Evolutionary conservation across 2,797 vertebrate species (phyloP).

Genomic region (Todus mexicanus): DNA sequence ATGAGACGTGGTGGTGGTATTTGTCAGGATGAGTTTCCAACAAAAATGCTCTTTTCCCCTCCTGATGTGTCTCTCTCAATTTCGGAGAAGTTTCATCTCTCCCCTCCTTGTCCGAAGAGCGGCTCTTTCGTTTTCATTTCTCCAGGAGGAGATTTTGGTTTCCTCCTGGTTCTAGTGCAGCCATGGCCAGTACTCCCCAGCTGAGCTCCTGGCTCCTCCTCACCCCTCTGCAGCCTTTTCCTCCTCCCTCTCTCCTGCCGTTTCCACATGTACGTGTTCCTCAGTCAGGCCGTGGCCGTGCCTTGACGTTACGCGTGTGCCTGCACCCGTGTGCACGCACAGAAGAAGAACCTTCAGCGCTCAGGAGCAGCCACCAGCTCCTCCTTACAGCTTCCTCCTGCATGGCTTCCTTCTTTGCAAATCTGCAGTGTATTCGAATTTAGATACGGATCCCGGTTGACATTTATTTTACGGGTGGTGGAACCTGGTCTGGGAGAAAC

Average conservation of each 20-base stretch:
- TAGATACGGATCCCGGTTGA: neutral
- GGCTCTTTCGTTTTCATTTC: fast-evolving
- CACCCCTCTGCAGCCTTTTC: neutral
- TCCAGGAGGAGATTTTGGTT: neutral
- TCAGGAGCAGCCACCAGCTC: neutral
- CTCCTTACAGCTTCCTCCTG: neutral
- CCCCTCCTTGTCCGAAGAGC: neutral
- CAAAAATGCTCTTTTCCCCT: neutral
- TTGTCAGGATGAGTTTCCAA: neutral
- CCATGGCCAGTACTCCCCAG: neutral
- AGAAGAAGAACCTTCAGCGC: constrained; percentile 6
- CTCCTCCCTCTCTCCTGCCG: neutral
- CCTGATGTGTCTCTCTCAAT: fast-evolving
- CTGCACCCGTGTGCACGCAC: neutral
- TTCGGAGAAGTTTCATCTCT: neutral
- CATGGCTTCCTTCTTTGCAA: neutral
- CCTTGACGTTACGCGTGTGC: neutral
- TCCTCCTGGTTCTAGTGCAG: neutral
- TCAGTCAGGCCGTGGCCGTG: neutral
- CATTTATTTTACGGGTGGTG: neutral
- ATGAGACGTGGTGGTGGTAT: neutral
- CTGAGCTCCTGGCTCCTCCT: neutral
- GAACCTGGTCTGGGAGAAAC: neutral
- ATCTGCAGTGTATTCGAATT: neutral
- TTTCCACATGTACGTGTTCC: neutral